These are phyloP conservation scores for Busseola fusca DNA, from an alignment of 2,888 invertebrate species.

Conservation along the genomic window DNA sequence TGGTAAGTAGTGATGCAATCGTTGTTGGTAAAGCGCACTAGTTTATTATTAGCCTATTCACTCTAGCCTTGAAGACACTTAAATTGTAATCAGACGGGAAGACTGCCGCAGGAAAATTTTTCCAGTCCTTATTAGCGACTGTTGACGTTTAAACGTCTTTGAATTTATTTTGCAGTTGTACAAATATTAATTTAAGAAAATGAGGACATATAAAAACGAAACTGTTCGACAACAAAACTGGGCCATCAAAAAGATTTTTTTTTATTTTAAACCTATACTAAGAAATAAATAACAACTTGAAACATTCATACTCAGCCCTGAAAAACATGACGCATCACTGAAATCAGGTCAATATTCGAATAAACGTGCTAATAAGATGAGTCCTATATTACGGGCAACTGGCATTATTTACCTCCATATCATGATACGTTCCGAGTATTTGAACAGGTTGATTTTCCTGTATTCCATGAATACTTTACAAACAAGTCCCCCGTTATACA, in stretches of 20 bases:
- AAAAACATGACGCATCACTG: conserved; percentile 23
- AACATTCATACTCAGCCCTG: conserved; percentile 26
- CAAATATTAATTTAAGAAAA: conserved; percentile 3
- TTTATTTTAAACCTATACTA: neutral
- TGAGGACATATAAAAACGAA: neutral
- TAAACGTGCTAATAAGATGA: conserved; percentile 9
- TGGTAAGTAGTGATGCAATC: too few relatives aligned
- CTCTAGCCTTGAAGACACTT: too few relatives aligned
- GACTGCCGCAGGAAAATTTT: too few relatives aligned
- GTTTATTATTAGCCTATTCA: too few relatives aligned
- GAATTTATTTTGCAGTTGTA: neutral
- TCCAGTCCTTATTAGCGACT: too few relatives aligned
- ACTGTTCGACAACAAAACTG: conserved; percentile 5
- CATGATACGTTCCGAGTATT: conserved; percentile 14
- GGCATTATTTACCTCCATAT: conserved; percentile 24
- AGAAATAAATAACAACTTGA: conserved; percentile 4
- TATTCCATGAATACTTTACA: neutral
- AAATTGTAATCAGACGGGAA: too few relatives aligned
- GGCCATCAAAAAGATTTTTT: neutral
- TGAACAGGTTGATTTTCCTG: conserved; percentile 14
- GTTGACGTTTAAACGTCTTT: too few relatives aligned
- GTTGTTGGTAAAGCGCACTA: too few relatives aligned
- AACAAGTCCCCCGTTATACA: neutral
- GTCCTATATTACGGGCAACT: neutral
- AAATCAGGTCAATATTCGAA: conserved; percentile 36